Conservation (phyloP, 1,140 invertebrate species). For the Gryllus bimaculatus region DNA sequence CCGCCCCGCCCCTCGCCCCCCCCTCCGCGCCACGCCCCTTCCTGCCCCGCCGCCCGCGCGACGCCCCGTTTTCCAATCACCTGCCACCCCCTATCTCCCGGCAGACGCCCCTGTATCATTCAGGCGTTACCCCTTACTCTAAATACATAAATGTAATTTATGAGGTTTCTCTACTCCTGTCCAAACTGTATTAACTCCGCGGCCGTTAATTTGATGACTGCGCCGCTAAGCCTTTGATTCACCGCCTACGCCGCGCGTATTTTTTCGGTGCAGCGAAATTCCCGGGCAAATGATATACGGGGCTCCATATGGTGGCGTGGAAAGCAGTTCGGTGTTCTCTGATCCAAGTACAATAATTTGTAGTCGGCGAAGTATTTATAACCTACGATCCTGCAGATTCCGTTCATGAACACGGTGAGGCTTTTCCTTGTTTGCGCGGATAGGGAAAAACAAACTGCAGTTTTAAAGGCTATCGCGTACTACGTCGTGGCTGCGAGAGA, state of each 20-base stretch:
- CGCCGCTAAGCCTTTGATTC: not conserved
- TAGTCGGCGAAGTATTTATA: not conserved
- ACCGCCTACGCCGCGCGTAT: not conserved
- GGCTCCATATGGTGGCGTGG: not conserved
- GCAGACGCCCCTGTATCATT: not conserved
- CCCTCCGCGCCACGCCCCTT: no score
- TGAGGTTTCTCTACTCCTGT: conserved; percentile 3
- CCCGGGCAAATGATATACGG: not conserved
- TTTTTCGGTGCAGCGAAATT: not conserved
- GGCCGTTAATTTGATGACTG: not conserved
- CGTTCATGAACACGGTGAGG: not conserved
- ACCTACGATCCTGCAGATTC: not conserved
- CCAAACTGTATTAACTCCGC: not conserved
- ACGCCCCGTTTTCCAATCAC: not conserved
- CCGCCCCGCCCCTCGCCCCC: no score
- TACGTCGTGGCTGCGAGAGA: no score
- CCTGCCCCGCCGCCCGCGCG: no score
- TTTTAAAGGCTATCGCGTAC: not conserved
- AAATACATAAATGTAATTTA: conserved; percentile 6
- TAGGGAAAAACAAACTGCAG: not conserved
- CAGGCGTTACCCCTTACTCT: not conserved
- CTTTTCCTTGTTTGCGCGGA: not conserved
- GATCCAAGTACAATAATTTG: not conserved
- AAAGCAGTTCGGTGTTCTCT: not conserved
- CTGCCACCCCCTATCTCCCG: not conserved